Evolutionary conservation across 2,888 invertebrate species (phyloP).

Genomic region (Silvanus unidentatus): DNA sequence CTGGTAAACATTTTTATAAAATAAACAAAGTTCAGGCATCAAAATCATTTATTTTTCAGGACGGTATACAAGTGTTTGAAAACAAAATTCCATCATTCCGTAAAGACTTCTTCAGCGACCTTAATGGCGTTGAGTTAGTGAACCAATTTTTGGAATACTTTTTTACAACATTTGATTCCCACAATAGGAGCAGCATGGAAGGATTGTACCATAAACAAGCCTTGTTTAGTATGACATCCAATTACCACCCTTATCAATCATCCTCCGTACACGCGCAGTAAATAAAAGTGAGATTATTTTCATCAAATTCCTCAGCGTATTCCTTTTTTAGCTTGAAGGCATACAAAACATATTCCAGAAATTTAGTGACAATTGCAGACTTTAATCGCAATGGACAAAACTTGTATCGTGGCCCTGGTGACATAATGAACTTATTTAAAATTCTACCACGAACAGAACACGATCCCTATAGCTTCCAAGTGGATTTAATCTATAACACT

Average conservation of each 20-base stretch:
- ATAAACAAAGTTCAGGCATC: not conserved
- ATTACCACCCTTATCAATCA: conserved; percentile 31
- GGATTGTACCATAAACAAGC: conserved; percentile 61
- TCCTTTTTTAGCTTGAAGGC: conserved; percentile 32
- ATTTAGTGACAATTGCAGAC: conserved; percentile 45
- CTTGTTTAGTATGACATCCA: conserved; percentile 54
- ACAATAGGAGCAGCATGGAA: conserved; percentile 50
- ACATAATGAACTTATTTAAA: conserved; percentile 48
- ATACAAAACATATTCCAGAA: conserved; percentile 47
- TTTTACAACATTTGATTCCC: conserved; percentile 60
- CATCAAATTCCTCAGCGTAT: no score
- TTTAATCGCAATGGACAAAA: conserved; percentile 34
- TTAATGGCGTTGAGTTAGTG: conserved; percentile 48
- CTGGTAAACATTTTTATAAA: conserved; percentile 41
- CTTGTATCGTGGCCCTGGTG: conserved; percentile 30
- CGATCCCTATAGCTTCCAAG: conserved; percentile 59
- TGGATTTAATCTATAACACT: conserved; percentile 58
- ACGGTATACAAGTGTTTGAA: conserved; percentile 46
- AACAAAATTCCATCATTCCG: conserved; percentile 46
- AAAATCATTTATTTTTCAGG: conserved; percentile 44
- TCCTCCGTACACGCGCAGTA: conserved; percentile 37
- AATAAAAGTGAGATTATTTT: conserved; percentile 5
- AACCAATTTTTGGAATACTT: conserved; percentile 61
- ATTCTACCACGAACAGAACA: conserved; percentile 58
- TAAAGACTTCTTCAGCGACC: conserved; percentile 51